Evolutionary conservation across 2,113 vertebrate genomes (phyloP), one percentile per base, ranked within the genome.

Genomic region (Perca flavescens): DNA sequence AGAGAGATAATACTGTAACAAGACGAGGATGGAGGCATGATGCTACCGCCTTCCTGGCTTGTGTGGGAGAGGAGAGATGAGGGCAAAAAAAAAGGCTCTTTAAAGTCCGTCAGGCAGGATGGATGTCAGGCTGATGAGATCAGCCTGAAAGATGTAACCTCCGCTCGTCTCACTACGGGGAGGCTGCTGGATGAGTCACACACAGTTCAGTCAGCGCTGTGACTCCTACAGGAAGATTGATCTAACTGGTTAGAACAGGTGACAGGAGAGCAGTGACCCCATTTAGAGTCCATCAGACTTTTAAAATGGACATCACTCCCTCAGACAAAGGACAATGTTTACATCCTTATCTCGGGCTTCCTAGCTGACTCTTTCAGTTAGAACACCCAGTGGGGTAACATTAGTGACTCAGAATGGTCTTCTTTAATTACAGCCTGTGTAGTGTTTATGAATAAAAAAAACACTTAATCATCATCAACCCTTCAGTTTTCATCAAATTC

Each of bases 81-180:
- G 53, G 58, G 36, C 40, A 43, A 43, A 50, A 3, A 65, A 54
- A 65, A 54, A 62, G 54, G 52, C 77, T 87, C 69, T 83, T 68
- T 43, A 43, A 64, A 40, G 74, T 72, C 56, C 0, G 9, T 84
- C 86, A 63, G 73, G 53, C 75, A 73, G 83, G 70, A 77, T 34
- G 76, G 81, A 78, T 72, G 83, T 78, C 47, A 25, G 31, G 15
- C 65, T 74, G 79, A 89, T 68, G 65, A 66, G 74, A 74, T 85
- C 64, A 71, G n/a, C 63, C 61, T 50, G 74, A 64, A 52, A 60
- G 62, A 78, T 19, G 71, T 1, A 14, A 22, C 67, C 60, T 79
- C 81, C 40, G 0, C n/a, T 19, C 50, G 12, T 76, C 61, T 76
- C 36, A 0, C 63, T 1, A 1, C n/a, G 6, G 74, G 74, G 57